phyloP scores from a whole-genome alignment of 2,888 invertebrate species.

The Drosophila paranaensis region DNA sequence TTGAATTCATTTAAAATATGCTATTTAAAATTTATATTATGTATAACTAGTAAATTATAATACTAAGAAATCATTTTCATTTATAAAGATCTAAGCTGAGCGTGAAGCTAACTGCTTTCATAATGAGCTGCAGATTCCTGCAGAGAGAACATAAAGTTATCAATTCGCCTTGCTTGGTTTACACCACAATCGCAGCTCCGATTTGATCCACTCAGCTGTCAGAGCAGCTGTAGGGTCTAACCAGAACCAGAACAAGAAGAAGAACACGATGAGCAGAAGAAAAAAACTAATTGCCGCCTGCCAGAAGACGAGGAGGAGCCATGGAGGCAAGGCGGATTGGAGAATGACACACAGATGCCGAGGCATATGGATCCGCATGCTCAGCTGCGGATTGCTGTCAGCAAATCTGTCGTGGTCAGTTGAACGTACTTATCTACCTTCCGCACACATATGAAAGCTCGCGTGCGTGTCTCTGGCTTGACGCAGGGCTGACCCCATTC shows the following conservation, averaged over 20 bases:
- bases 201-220: conserved; percentile 5
- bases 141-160: conserved; percentile 32
- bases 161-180: conserved; percentile 43
- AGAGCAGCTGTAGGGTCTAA: conserved; percentile 17
- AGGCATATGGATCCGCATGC: conserved; percentile 17
- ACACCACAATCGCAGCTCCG: conserved; percentile 13
- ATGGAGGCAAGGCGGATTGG: neutral
- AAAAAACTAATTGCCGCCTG: conserved; percentile 49
- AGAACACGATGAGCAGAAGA: conserved; percentile 3
- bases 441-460: conserved; percentile 5
- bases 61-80: neutral
- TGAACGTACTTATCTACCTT: conserved; percentile 48
- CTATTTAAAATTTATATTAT: neutral
- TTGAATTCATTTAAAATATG: too few relatives aligned
- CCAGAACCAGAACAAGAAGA: conserved; percentile 7
- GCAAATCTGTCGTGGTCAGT: conserved; percentile 61
- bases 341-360: conserved; percentile 58
- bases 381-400: conserved; percentile 65
- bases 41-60: neutral
- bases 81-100: neutral
- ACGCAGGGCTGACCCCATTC: conserved; percentile 71
- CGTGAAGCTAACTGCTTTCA: conserved; percentile 12
- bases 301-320: conserved; percentile 6
- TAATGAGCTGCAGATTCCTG: conserved; percentile 6
- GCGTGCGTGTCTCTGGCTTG: conserved; percentile 24